Base-by-base conservation (phyloP, 1,140 invertebrate species). In the Physella acuta region DNA sequence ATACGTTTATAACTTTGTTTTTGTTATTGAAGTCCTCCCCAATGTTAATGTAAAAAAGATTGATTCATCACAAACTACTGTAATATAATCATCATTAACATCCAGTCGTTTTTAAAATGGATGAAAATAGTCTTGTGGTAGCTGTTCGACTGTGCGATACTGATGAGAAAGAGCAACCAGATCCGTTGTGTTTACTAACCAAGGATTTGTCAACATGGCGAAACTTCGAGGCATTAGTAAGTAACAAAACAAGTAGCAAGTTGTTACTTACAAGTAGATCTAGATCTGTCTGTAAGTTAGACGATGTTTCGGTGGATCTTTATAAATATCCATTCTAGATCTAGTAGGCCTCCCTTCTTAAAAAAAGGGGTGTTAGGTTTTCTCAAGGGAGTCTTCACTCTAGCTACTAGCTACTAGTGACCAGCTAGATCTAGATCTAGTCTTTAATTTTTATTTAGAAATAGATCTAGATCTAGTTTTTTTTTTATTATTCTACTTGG, bases 121-220 rank as follows among this genome's bases (percentile, higher is more conserved):
- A 34, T 11, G 59, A 61, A 24, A 36, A 61, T 11, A 36, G 37
- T 14, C 59, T 61, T 36, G 59, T 61, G 16, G 36, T 61, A 26
- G 59, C 59, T 36, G 59, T 61, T 1, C 59, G 59, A 26, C 17
- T 61, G 36, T 44, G 59, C 20, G 59, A 61, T 61, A 39, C 5
- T 24, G 52, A 55, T 16, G 59, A 61, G 39, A 34, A 31, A 61
- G 59, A 61, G 26, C 59, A 61, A 26, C 59, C 59, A 26, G 59
- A 61, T 44, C 59, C 59, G 28, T 28, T 61, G 59, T 61, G 59
- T 26, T 30, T 61, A n/a, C 34, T 33, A 39, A 3, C 2, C 1
- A 24, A 61, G n/a, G 59, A 61, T 24, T 61, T 61, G 36, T 33
- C 26, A 61, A 61, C 3, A 61, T 61, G 59, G 59, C 59, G 59